These are phyloP conservation scores for Myrmecobius fasciatus DNA, from an alignment of 2,113 vertebrate species.

Conservation along the genomic window DNA sequence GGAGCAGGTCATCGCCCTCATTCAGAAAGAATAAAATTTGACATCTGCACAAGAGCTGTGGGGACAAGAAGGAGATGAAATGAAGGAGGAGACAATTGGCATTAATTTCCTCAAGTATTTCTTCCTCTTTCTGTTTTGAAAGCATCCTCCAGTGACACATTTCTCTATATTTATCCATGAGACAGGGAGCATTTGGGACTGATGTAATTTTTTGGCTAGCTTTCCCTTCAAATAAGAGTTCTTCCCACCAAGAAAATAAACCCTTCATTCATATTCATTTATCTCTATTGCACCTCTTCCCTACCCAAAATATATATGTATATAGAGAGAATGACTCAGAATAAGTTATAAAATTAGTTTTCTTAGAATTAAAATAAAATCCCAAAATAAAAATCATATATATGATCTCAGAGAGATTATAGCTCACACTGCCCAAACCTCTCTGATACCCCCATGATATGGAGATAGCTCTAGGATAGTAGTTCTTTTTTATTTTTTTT, in stretches of 20 bases:
- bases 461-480: background rate
- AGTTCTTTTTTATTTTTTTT: background rate
- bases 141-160: slow-evolving; percentile 58
- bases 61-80: slow-evolving; percentile 24
- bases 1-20: background rate
- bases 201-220: slow-evolving; percentile 77
- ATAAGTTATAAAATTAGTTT: background rate
- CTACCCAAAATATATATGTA: background rate
- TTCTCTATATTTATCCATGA: slow-evolving; percentile 74
- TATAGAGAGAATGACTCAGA: background rate
- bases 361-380: background rate
- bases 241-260: slow-evolving; percentile 16
- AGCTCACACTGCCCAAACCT: background rate
- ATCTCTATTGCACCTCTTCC: slow-evolving; percentile 27
- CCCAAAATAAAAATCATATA: background rate
- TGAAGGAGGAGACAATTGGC: slow-evolving; percentile 28
- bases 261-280: slow-evolving; percentile 8
- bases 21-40: slow-evolving; percentile 1
- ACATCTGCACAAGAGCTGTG: background rate
- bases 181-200: slow-evolving; percentile 74
- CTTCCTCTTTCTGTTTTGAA: slow-evolving; percentile 70
- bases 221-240: slow-evolving; percentile 4
- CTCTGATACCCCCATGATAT: background rate
- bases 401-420: background rate
- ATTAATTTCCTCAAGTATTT: slow-evolving; percentile 68